Conservation (phyloP, 92 coral and sea anemone genomes). For the Paragorgia papillata region DNA sequence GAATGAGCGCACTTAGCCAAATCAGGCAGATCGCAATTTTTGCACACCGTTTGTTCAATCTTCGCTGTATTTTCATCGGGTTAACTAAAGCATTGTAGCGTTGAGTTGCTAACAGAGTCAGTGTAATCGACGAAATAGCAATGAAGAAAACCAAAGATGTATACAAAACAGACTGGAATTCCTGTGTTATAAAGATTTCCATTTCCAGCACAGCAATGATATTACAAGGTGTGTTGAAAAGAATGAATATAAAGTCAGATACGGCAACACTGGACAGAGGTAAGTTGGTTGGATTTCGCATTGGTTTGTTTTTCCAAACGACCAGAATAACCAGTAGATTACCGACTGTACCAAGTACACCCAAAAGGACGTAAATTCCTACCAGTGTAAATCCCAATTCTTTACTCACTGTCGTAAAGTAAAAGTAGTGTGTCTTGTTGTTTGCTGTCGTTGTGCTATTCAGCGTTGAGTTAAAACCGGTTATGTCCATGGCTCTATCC, state of each 20-base stretch:
- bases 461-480: too few species aligned
- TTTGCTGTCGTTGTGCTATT: too few species aligned
- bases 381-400: not conserved
- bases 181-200: not conserved
- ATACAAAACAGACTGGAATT: not conserved
- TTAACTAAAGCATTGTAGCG: constrained; percentile 21
- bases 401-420: too few species aligned
- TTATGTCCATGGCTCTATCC: too few species aligned
- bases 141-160: not conserved
- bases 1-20: not conserved
- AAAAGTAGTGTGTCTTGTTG: too few species aligned
- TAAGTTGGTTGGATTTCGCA: constrained; percentile 15
- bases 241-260: not conserved
- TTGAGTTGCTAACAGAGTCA: constrained; percentile 4
- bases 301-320: constrained; percentile 10
- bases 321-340: not conserved
- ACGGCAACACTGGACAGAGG: not conserved
- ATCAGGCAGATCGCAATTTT: not conserved
- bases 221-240: not conserved
- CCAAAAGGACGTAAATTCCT: not conserved
- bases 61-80: constrained; percentile 14
- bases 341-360: not conserved
- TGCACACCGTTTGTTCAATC: constrained; percentile 9
- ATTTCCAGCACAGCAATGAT: not conserved
- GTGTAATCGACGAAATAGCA: not conserved